These are phyloP conservation scores for Tapera naevia DNA, from an alignment of 2,797 vertebrate species.

Conservation along the genomic window DNA sequence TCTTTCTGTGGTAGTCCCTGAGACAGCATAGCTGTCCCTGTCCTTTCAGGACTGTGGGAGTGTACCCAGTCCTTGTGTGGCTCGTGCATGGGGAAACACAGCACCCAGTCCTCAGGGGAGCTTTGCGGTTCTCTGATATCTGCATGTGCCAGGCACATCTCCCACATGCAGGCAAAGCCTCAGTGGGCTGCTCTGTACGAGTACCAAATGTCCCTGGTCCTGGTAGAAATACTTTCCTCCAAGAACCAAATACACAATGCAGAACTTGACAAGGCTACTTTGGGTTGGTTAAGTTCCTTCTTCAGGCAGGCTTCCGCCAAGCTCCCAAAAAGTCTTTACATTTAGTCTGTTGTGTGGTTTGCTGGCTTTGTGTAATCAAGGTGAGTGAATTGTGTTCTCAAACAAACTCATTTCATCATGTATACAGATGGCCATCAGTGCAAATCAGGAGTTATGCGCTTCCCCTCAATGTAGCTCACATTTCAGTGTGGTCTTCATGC, in stretches of 20 bases:
- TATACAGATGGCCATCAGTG: accelerated
- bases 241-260: background rate
- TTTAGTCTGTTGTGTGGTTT: background rate
- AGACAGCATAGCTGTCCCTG: background rate
- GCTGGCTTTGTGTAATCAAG: background rate
- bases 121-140: background rate
- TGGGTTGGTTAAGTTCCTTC: background rate
- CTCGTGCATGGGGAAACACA: accelerated
- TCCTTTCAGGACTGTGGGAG: background rate
- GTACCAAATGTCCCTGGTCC: background rate
- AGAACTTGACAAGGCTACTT: background rate
- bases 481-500: background rate
- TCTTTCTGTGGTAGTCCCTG: background rate
- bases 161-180: background rate
- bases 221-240: background rate
- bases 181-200: accelerated
- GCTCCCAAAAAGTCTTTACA: accelerated
- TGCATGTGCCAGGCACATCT: background rate
- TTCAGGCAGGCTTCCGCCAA: background rate
- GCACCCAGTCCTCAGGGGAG: background rate
- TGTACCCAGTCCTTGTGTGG: background rate
- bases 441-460: accelerated
- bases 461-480: background rate
- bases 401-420: accelerated
- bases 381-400: background rate